phyloP scores from a whole-genome alignment of 2,888 invertebrate species.

The Drosophila neonasuta region DNA sequence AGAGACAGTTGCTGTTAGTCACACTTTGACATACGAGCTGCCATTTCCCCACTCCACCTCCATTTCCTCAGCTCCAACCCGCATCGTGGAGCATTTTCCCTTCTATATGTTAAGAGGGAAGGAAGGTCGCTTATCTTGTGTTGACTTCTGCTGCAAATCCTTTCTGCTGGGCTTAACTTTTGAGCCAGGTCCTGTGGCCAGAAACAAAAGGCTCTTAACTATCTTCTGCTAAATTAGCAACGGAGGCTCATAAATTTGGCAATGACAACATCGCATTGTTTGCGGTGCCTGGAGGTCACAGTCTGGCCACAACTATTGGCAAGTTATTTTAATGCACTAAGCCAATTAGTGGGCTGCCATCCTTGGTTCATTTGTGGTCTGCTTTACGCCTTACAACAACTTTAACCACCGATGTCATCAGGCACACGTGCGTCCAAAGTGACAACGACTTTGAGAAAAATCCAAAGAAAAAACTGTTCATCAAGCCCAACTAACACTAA shows the following conservation, averaged over 20 bases:
- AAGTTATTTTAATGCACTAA: constrained; percentile 76
- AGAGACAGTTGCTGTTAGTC: constrained; percentile 69
- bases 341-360: constrained; percentile 69
- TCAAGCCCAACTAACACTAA: constrained; percentile 64
- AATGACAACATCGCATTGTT: constrained; percentile 70
- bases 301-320: constrained; percentile 70
- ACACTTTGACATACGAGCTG: constrained; percentile 60
- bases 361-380: constrained; percentile 66
- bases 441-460: constrained; percentile 39
- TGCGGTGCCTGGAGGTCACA: constrained; percentile 44
- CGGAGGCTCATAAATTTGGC: constrained; percentile 78
- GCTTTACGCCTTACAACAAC: constrained; percentile 5
- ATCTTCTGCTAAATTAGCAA: constrained; percentile 76
- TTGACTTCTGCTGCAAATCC: constrained; percentile 50
- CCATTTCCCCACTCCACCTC: neutral
- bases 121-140: constrained; percentile 52
- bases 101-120: neutral
- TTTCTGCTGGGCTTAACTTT: constrained; percentile 60
- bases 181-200: constrained; percentile 36
- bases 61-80: constrained; percentile 3
- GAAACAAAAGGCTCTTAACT: constrained; percentile 59
- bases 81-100: neutral
- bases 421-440: constrained; percentile 60
- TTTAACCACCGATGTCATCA: constrained; percentile 53
- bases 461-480: constrained; percentile 58